Base-by-base conservation (phyloP, 1,140 invertebrate genomes). In the Centruroides vittatus region DNA sequence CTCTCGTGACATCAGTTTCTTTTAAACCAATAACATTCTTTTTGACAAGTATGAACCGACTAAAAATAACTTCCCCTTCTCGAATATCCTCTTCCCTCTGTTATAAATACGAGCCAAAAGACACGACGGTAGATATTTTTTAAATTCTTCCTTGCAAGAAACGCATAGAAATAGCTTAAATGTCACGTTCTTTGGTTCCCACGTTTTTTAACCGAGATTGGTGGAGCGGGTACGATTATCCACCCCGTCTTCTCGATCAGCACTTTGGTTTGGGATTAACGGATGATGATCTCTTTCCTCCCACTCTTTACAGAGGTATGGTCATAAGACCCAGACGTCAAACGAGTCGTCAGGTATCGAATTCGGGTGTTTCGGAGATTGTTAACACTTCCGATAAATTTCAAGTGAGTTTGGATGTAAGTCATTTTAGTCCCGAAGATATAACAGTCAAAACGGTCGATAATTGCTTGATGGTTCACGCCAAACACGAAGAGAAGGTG, bases 361-460 rank as follows among this genome's bases (percentile, higher is more conserved):
- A 36, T 55, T 62, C 49, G 48, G 55, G 48, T 0, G 48, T 58
- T 36, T 65, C 59, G 3, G 60, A 65, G 55, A 58, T 66, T 9
- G 47, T 46, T 34, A 66, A 66, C 35, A 64, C 61, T 47, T 58
- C 65, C 0, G 65, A 71, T 10, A 68, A 70, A 55, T 73, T 71
- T 58, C 63, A 64, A 13, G 67, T 74, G 12, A 66, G 62, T 23
- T 47, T 74, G 9, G 71, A 73, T 56, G 69, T 73, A 3, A 67
- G 67, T 12, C 69, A 70, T 12, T 73, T 72, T 61, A 67, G 61
- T 51, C 71, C 71, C 1, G 71, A 71, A n/a, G 72, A 72, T 59
- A 70, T 23, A 1, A 23, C 23, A 23, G 23, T 23, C 23, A 23
- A 23, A 23, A 23, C 23, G 23, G 23, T 23, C 0, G 71, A 72